A percentile compares a stretch with the other conserved stretches of the same genome.
These are phyloP conservation scores for Charadrius vociferus DNA, from an alignment of 2,113 vertebrate species.

Conservation along the genomic window DNA sequence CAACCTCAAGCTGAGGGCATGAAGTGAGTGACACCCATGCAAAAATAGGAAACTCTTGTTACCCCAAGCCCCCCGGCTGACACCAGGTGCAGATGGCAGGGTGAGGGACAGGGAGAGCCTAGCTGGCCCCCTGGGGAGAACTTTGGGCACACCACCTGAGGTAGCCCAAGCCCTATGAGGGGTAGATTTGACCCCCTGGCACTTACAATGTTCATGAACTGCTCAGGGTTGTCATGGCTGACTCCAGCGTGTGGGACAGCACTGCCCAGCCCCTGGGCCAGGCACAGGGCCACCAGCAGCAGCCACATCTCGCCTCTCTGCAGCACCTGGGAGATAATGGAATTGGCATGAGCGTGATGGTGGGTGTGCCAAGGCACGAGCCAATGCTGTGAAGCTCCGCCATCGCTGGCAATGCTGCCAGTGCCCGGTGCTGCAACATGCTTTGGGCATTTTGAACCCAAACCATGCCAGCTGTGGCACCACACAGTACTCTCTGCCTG, in stretches of 20 bases:
- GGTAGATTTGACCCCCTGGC: too few species aligned
- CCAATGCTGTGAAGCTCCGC: not conserved
- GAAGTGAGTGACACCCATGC: too few species aligned
- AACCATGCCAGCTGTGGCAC: not conserved
- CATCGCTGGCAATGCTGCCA: not conserved
- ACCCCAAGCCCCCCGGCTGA: accelerated
- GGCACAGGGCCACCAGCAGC: not conserved
- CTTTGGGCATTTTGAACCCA: not conserved
- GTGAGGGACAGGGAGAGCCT: not conserved
- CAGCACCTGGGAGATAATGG: accelerated
- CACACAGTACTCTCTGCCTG: not conserved
- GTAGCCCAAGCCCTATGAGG: accelerated
- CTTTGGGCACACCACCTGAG: not conserved
- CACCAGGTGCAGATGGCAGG: not conserved
- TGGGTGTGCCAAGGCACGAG: accelerated
- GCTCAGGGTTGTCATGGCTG: not conserved
- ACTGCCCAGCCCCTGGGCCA: not conserved
- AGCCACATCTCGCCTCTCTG: not conserved
- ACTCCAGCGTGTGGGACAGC: accelerated
- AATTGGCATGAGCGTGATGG: not conserved
- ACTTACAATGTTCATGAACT: not conserved
- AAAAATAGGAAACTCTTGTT: not conserved
- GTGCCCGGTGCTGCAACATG: too few species aligned
- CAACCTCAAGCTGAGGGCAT: not conserved
- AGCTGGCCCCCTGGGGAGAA: not conserved